Evolutionary conservation across 2,797 vertebrate genomes (phyloP), one percentile per base, ranked within the genome.

Genomic region (Melanotaenia trifasciata): DNA sequence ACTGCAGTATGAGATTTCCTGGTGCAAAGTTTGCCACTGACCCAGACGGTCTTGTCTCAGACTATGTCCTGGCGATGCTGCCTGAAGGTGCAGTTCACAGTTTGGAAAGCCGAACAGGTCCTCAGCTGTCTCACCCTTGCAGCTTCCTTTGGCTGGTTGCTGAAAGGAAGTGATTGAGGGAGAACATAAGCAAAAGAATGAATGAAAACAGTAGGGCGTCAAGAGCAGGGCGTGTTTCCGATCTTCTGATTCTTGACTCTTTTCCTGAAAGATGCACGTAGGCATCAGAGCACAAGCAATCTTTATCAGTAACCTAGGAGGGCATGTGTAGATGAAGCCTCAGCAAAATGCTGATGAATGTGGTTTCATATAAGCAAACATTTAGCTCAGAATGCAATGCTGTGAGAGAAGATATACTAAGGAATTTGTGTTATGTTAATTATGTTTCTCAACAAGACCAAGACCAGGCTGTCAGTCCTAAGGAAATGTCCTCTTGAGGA

Each of bases 261-360:
- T 84, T 80, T 88, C 74, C 80, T 89, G 70, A 43, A 84, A 72
- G 79, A 84, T 67, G 80, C 79, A 87, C 70, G 76, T 85, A 89
- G 74, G 70, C 73, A 84, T 58, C 16, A n/a, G 50, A 20, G 59
- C 74, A 67, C 58, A 79, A 63, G 72, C 51, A 1, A 5, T 32
- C 33, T 65, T 78, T 78, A 83, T 87, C 69, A 69, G 8, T 30
- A 33, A 40, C 32, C 58, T 59, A 30, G 11, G 60, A 60, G 51
- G 61, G 51, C 60, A 51, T 62, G 35, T 84, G 32, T 70, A 65
- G 43, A 67, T 32, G 22, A 33, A 72, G 50, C 11, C 38, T 3
- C 1, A 8, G 20, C 40, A 14, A 20, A 13, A 7, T 43, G 0
- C 10, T 5, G 1, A 30, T 50, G 6, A 43, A 14, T 70, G 7